Percentiles rank a stretch among this genome's conserved stretches.
Conservation (phyloP, 2,797 vertebrate genomes). For the Artibeus lituratus region DNA sequence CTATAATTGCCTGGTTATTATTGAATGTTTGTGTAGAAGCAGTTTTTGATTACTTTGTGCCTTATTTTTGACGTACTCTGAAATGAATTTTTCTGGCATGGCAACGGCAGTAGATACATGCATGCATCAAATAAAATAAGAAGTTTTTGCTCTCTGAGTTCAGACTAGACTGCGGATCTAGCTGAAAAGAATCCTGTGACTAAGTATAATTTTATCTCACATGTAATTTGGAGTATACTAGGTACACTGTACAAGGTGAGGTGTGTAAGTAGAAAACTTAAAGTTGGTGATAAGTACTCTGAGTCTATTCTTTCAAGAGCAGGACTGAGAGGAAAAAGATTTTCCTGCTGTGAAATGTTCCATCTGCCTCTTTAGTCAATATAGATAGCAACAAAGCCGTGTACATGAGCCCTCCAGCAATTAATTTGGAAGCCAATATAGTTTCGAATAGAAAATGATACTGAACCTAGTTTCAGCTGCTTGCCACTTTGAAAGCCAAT, state of each 20-base stretch:
- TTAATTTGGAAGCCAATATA: constrained; percentile 5
- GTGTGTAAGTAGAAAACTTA: background rate
- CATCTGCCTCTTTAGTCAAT: background rate
- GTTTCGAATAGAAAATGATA: background rate
- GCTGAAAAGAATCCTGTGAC: background rate
- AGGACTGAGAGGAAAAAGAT: background rate
- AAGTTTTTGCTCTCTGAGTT: background rate
- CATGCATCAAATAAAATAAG: background rate
- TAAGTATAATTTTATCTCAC: background rate
- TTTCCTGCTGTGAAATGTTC: background rate
- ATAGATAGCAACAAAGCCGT: background rate
- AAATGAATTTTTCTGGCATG: background rate
- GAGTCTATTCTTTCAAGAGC: background rate
- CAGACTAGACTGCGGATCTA: background rate
- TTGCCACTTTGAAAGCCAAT: background rate
- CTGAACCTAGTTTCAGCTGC: background rate
- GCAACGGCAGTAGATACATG: background rate
- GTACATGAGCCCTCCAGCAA: background rate
- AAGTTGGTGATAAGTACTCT: background rate
- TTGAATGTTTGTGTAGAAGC: background rate
- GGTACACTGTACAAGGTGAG: background rate
- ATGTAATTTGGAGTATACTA: background rate
- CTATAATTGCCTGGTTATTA: constrained; percentile 40
- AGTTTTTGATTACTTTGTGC: constrained; percentile 20
- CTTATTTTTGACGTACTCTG: constrained; percentile 3